phyloP scores from a whole-genome alignment of 1,140 invertebrate species.

The Diploscapter pachys region DNA sequence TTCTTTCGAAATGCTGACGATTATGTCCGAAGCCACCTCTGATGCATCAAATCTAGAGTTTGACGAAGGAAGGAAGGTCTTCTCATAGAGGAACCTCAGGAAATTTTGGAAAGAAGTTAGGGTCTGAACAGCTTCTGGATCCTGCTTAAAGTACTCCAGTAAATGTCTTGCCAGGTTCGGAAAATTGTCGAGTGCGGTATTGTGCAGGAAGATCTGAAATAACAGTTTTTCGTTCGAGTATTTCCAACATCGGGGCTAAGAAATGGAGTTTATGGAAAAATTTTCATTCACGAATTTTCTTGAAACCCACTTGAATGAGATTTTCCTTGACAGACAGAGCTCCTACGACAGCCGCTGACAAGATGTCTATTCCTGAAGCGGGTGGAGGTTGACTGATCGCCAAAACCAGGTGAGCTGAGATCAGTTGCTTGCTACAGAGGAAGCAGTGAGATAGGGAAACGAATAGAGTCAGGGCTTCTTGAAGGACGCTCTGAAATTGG shows the following conservation, averaged over 20 bases:
- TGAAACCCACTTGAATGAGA: neutral
- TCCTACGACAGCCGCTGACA: slow-evolving; percentile 15
- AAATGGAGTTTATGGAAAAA: neutral
- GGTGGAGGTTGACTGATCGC: slow-evolving; percentile 7
- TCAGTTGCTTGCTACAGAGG: slow-evolving; percentile 3
- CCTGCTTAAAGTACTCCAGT: slow-evolving; percentile 14
- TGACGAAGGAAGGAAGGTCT: slow-evolving; percentile 66
- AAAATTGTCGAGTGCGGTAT: neutral
- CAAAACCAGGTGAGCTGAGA: slow-evolving; percentile 18
- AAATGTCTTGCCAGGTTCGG: slow-evolving; percentile 8
- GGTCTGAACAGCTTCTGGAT: neutral
- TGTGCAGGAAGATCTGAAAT: too few relatives aligned
- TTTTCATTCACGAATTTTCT: too few relatives aligned
- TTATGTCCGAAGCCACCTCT: slow-evolving; percentile 37
- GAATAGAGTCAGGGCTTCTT: slow-evolving; percentile 21
- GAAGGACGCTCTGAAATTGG: too few relatives aligned
- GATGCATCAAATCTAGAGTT: too few relatives aligned
- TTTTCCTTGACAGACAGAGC: slow-evolving; percentile 2
- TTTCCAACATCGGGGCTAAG: neutral
- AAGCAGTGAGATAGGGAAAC: slow-evolving; percentile 18
- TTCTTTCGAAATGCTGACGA: slow-evolving; percentile 63
- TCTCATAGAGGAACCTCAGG: slow-evolving; percentile 47
- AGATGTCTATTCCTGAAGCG: neutral
- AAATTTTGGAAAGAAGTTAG: slow-evolving; percentile 33
- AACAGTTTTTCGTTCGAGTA: neutral